These are phyloP conservation scores for Ctenosaura bakeri DNA, from an alignment of 2,797 vertebrate genomes.

Conservation along the genomic window DNA sequence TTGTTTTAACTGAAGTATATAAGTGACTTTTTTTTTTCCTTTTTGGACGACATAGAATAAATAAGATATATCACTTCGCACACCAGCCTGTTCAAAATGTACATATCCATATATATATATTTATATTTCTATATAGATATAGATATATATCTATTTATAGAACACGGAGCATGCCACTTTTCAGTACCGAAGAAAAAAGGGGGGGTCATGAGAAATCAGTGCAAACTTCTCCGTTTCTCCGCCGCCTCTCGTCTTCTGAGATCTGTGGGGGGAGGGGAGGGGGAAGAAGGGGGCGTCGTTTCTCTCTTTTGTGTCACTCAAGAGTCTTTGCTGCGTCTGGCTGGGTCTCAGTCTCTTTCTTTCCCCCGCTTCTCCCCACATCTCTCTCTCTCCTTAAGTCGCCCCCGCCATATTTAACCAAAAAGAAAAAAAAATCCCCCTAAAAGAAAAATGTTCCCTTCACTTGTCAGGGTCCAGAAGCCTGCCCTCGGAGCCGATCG, in stretches of 20 bases:
- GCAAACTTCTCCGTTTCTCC: slow-evolving; percentile 82
- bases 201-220: slow-evolving; percentile 83
- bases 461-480: slow-evolving; percentile 83
- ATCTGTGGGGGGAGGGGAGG: slow-evolving; percentile 14
- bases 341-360: slow-evolving; percentile 18
- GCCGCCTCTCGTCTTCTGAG: slow-evolving; percentile 11
- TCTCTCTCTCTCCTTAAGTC: background rate
- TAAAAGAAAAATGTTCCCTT: slow-evolving; percentile 60
- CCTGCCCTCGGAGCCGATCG: slow-evolving; percentile 59
- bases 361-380: background rate
- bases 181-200: slow-evolving; percentile 41
- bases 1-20: slow-evolving; percentile 80
- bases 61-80: slow-evolving; percentile 87
- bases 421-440: too few relatives aligned
- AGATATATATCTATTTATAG: slow-evolving; percentile 66
- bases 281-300: slow-evolving; percentile 34
- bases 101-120: slow-evolving; percentile 48
- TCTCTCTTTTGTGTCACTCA: slow-evolving; percentile 71
- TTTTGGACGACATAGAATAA: slow-evolving; percentile 87
- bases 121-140: background rate
- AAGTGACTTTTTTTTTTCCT: slow-evolving; percentile 76
- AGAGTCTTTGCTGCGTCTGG: slow-evolving; percentile 58
- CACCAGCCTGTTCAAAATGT: slow-evolving; percentile 82
- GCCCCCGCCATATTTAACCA: background rate
- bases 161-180: slow-evolving; percentile 86